Evolutionary conservation across 2,888 invertebrate genomes (phyloP), one percentile per base, ranked within the genome.

Genomic region (Sclerodermus sp.): DNA sequence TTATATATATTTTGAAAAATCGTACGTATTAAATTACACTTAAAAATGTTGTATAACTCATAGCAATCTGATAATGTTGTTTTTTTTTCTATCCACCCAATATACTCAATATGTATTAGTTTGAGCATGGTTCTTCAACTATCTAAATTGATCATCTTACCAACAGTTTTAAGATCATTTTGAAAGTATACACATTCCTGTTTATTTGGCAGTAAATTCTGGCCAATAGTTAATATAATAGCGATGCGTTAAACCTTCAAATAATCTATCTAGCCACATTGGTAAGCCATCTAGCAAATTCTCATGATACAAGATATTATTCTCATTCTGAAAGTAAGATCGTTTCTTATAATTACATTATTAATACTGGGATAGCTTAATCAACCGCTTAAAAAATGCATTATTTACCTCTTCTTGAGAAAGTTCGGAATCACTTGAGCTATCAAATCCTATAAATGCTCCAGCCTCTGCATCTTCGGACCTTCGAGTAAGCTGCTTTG

Each of bases 151-250:
- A n/a, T n/a, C 13, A 8, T 34, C 34, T 34, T n/a, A n/a, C 34
- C 13, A 34, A 8, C 12, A 13, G 4, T 34, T 4, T 34, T 34
- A 12, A 23, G 8, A 12, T 12, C 34, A n/a, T 4, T 34, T 12
- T 34, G 34, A 34, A 34, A n/a, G 34, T n/a, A 12, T 34, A 34
- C 13, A 4, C 12, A 34, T 34, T 34, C 6, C 40, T 36, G 32
- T 50, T 64, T 87, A 91, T 81, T 91, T 91, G 72, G 88, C 87
- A 61, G 89, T 88, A 83, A 93, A 94, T 74, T 94, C 93, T n/a
- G 98, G 98, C 98, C 98, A 99, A 80, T 95, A 95, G 79, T 95
- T 94, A 67, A 99, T 88, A 79, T 93, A 91, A 81, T 96, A 97
- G 64, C 96, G 89, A 77, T 93, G 91, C 5, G 97, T 94, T 58